Evolutionary conservation across 2,888 invertebrate genomes (phyloP), one percentile per base, ranked within the genome.

Genomic region (Caenorhabditis uteleia): DNA sequence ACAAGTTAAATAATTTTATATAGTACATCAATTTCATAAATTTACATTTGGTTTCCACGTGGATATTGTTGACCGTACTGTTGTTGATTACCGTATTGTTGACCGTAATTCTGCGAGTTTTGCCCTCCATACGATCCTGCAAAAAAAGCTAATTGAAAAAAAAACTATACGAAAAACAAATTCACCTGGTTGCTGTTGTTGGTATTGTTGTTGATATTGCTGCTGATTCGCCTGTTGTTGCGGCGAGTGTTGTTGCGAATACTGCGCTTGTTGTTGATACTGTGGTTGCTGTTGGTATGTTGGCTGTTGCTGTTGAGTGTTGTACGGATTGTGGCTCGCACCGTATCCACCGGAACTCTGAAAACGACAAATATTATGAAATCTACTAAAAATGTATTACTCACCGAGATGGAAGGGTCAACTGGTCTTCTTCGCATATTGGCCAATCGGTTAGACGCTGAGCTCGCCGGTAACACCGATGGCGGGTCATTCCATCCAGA

Each of bases 401-500:
- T 34, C 34, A 74, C 74, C 46, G 60, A 45, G 16, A 70, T 71
- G 5, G 70, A 71, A 1, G 74, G 74, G 59, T 74, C 69, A 14
- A 74, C 65, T 23, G 69, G 70, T 25, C 74, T 51, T 33, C 60
- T 51, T 20, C 69, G 40, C 65, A 70, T 65, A 20, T 67, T 64
- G 6, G 49, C 60, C 10, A 71, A 50, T 18, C 70, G 58, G 39
- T 61, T 71, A 16, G 59, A 20, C 14, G 60, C 26, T 21, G 42
- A 42, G 3, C 38, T 27, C 2, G 54, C 12, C 8, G 64, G 33
- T 10, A 54, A 36, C 23, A 61, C 49, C 12, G 65, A 29, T 40
- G 76, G 76, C 23, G 76, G 76, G 59, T 76, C 76, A 51, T 76
- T 76, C 76, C 76, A 76, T 14, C 76, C 76, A 14, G 70, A 64